phyloP scores from a whole-genome alignment of 2,113 vertebrate species.

The Microtus montanus region DNA sequence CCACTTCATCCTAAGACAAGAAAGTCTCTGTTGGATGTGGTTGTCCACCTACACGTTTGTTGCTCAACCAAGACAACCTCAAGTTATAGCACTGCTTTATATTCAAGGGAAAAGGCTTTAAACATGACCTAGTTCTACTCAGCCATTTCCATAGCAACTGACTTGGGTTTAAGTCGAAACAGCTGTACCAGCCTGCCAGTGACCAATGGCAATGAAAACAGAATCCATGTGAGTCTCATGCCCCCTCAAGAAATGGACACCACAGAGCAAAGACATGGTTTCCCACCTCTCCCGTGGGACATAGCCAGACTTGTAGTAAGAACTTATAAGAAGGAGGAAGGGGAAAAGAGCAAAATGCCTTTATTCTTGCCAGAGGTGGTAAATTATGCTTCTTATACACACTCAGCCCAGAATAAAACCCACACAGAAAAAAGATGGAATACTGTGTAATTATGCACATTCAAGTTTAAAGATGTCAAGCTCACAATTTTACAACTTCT shows the following conservation, averaged over 20 bases:
- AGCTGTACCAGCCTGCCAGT: conserved; percentile 71
- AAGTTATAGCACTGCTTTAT: conserved; percentile 22
- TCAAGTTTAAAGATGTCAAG: conserved; percentile 15
- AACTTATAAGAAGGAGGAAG: background rate
- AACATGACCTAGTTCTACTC: conserved; percentile 75
- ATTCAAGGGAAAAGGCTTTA: background rate
- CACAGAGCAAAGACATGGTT: background rate
- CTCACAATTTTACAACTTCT: background rate
- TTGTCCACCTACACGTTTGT: background rate
- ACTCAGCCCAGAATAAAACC: conserved; percentile 12
- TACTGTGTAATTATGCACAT: background rate
- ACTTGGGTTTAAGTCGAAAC: conserved; percentile 74
- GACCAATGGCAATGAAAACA: conserved; percentile 71
- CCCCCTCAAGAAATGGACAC: background rate
- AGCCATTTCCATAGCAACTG: conserved; percentile 80
- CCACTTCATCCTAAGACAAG: background rate
- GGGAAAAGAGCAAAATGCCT: background rate
- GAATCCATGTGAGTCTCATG: background rate
- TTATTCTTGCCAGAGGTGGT: conserved; percentile 16
- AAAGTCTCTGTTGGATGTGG: background rate
- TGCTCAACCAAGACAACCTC: conserved; percentile 35
- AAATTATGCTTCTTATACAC: conserved; percentile 25
- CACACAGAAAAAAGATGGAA: conserved; percentile 9
- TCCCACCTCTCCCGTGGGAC: background rate
- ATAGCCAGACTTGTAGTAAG: conserved; percentile 20